These are phyloP conservation scores for Scolanthus callimorphus DNA, from an alignment of 92 coral and sea anemone species.

Conservation along the genomic window DNA sequence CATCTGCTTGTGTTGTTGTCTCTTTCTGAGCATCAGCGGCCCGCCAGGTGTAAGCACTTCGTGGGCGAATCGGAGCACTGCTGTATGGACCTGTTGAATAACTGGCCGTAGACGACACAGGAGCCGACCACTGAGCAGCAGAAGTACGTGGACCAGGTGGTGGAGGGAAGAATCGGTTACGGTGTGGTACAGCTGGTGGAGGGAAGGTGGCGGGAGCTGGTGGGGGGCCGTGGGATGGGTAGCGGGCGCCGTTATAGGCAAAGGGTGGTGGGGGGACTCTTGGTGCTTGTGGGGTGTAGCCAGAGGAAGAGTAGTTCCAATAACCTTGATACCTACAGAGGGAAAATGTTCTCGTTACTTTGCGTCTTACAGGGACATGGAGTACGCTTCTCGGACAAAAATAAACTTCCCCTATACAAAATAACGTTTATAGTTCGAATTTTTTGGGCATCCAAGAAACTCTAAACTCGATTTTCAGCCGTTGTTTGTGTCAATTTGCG, in stretches of 20 bases:
- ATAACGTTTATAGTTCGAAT: no score
- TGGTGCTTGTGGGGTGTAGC: slow-evolving; percentile 5
- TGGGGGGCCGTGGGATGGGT: slow-evolving; percentile 35
- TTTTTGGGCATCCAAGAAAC: no score
- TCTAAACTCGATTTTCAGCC: no score
- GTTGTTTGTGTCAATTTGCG: no score
- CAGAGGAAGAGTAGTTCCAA: slow-evolving; percentile 2
- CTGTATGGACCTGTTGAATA: no score
- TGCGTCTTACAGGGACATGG: no score
- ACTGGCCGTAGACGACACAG: no score
- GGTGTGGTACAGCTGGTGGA: slow-evolving; percentile 31
- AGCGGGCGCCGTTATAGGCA: slow-evolving; percentile 10
- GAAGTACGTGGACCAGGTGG: slow-evolving; percentile 16
- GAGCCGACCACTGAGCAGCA: not conserved
- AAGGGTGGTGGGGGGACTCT: slow-evolving; percentile 20
- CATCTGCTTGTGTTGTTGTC: not conserved
- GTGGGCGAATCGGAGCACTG: not conserved
- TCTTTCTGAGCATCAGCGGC: not conserved
- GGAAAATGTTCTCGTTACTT: no score
- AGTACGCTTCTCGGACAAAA: no score
- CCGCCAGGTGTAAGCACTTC: slow-evolving; percentile 4
- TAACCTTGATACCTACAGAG: slow-evolving; percentile 16
- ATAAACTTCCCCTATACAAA: no score
- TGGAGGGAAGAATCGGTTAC: slow-evolving; percentile 20
- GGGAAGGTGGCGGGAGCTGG: slow-evolving; percentile 18